Evolutionary conservation across 1,140 invertebrate genomes (phyloP), one percentile per base, ranked within the genome.

Genomic region (Thaumatotibia leucotreta): DNA sequence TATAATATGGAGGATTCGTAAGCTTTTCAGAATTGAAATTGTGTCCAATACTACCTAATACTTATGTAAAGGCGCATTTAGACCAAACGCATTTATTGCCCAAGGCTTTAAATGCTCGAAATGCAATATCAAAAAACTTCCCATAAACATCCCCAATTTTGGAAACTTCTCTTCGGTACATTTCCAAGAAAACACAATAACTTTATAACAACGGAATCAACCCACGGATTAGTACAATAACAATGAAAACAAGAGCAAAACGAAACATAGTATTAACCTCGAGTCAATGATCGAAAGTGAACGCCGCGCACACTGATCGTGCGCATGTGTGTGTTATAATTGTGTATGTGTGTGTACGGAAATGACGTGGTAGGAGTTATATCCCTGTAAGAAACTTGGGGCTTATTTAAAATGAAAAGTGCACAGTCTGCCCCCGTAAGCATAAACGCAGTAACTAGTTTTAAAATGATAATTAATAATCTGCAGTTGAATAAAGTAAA

Each of bases 271-370:
- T 64, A 69, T 67, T 66, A 78, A 62, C 65, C 58, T 67, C 45
- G 52, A 73, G 75, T 72, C 74, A 70, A 61, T 65, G 76, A 80
- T 76, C 71, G 81, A 83, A 83, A 83, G 81, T 83, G 81, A 83
- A 82, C 68, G 79, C 71, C 61, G 23, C 35, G 45, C 65, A 50
- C 80, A 73, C 67, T 75, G 72, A 68, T 50, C 61, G 23, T 22
- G 24, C 63, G 14, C 10, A 32, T 62, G 31, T 54, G 8, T 70
- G 64, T 67, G n/a, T n/a, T n/a, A n/a, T n/a, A 65, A 65, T 63
- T 62, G 31, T 54, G 8, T 70, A 63, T 67, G 73, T 64, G 65
- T 39, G 64, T 61, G 66, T 17, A 24, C 61, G 73, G 78, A 80
- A 80, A 72, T 73, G 73, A 73, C 64, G 72, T 69, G 54, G 61